Percentiles rank a stretch among this genome's conserved stretches.
phyloP scores from a whole-genome alignment of 1,140 invertebrate genomes.

The Steinernema feltiae region DNA sequence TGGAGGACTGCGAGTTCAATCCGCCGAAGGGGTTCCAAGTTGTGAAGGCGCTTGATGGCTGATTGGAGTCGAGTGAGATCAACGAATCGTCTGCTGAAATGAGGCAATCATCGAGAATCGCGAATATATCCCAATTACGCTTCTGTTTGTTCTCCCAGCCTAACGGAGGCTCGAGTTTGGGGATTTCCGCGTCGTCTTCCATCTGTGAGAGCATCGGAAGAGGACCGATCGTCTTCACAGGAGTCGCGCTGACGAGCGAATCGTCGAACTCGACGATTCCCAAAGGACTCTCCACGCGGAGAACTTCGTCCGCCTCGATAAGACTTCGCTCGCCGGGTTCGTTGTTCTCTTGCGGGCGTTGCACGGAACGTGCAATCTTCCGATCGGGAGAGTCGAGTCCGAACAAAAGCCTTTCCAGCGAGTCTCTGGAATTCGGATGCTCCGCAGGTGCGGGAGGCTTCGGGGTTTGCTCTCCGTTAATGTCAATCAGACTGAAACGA shows the following conservation, averaged over 20 bases:
- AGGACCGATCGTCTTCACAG: background rate
- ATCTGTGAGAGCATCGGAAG: background rate
- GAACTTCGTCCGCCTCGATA: background rate
- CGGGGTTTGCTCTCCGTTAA: background rate
- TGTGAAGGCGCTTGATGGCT: background rate
- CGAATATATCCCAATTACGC: background rate
- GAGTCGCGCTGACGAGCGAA: background rate
- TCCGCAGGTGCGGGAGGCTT: background rate
- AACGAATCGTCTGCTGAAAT: background rate
- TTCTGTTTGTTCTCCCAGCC: background rate
- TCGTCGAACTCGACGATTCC: slow-evolving; percentile 8
- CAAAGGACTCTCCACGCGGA: background rate
- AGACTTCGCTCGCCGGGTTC: background rate
- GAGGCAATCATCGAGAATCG: background rate
- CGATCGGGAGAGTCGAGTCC: background rate
- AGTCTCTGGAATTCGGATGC: background rate
- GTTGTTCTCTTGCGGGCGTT: background rate
- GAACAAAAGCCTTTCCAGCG: background rate
- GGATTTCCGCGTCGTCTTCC: background rate
- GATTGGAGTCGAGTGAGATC: background rate
- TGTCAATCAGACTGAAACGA: background rate
- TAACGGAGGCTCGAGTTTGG: background rate
- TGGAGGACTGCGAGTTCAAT: background rate
- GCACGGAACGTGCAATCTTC: background rate
- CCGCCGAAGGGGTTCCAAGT: background rate